Conservation (phyloP, 2,113 vertebrate genomes). For the Ploceus nigricollis region DNA sequence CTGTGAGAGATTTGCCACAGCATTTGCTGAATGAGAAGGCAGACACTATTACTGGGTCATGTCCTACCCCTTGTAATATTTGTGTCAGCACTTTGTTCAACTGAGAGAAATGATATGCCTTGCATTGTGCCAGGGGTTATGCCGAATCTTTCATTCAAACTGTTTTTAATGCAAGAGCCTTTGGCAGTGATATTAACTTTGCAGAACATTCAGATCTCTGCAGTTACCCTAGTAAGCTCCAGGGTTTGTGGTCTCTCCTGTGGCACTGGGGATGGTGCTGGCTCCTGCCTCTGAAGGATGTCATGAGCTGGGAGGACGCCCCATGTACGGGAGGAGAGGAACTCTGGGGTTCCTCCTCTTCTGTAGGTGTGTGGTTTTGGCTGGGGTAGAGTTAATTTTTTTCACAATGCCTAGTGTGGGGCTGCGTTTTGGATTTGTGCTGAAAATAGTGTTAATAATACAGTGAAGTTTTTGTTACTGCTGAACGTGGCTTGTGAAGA, state of each 20-base stretch:
- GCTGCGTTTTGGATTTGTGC: background rate
- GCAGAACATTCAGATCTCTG: background rate
- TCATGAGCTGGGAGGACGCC: background rate
- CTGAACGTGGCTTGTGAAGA: background rate
- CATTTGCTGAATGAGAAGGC: background rate
- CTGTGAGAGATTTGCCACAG: background rate
- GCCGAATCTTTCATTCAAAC: background rate
- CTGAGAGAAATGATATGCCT: background rate
- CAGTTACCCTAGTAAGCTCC: background rate
- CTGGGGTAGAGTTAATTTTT: background rate
- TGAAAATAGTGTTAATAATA: background rate
- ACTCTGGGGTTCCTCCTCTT: background rate
- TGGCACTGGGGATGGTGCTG: background rate
- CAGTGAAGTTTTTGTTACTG: background rate
- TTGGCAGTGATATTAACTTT: background rate
- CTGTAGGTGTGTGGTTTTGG: background rate
- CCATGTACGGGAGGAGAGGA: rapidly evolving
- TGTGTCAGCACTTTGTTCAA: background rate
- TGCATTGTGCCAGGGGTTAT: background rate
- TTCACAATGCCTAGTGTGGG: background rate
- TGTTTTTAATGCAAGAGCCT: background rate
- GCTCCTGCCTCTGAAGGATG: background rate
- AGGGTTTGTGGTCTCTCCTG: background rate
- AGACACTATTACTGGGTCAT: background rate
- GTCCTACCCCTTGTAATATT: background rate